Conservation (phyloP, 2,113 vertebrate genomes). For the Thymallus thymallus region DNA sequence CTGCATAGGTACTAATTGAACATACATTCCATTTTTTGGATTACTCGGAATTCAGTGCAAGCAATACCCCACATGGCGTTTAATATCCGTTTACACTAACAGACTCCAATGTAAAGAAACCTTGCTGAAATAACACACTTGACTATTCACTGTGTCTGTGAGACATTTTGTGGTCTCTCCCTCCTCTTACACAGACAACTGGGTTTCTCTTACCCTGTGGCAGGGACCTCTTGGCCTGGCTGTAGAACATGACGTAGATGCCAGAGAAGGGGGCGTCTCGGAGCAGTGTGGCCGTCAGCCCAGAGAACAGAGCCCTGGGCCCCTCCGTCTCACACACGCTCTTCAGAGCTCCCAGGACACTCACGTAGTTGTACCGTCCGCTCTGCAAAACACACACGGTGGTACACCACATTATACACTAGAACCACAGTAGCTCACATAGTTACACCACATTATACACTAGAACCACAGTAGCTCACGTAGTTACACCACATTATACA, state of each 20-base stretch:
- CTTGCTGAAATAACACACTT: no score
- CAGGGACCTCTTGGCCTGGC: constrained; percentile 81
- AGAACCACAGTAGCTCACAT: no score
- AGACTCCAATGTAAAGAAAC: no score
- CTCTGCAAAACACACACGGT: constrained; percentile 72
- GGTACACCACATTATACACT: no score
- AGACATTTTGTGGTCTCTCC: background rate
- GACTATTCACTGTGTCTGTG: no score
- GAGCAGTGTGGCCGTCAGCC: constrained; percentile 88
- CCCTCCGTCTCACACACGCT: constrained; percentile 86
- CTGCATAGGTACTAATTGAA: background rate
- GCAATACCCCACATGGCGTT: background rate
- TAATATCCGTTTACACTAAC: no score
- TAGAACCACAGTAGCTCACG: no score
- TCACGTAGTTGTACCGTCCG: constrained; percentile 82
- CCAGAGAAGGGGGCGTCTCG: constrained; percentile 95
- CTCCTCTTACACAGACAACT: background rate
- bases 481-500: no score
- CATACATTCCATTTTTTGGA: no score
- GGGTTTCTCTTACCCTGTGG: constrained; percentile 68
- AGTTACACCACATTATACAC: no score
- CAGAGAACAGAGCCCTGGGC: constrained; percentile 85
- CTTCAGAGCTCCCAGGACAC: constrained; percentile 81
- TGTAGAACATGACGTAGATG: constrained; percentile 98
- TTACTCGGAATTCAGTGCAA: no score